Evolutionary conservation across 1,140 invertebrate genomes (phyloP).

Genomic region (Drosophila punjabiensis): DNA sequence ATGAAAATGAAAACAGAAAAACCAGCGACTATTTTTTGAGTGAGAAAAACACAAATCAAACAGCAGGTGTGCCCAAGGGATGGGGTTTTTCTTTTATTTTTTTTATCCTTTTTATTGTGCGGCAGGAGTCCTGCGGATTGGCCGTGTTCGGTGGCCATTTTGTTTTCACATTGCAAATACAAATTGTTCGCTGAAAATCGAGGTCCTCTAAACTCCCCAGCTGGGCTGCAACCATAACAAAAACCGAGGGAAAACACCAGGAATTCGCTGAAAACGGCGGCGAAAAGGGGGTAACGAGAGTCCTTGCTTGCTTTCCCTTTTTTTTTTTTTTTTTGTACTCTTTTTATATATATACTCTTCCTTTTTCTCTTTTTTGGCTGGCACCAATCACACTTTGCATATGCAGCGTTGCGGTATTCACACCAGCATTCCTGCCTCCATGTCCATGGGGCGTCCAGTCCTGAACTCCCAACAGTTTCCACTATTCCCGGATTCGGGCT

Average conservation of each 20-base stretch:
- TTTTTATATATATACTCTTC: slow-evolving; percentile 16
- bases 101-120: not conserved
- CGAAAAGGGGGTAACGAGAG: not conserved
- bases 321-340: slow-evolving; percentile 19
- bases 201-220: slow-evolving; percentile 43
- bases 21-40: slow-evolving; percentile 36
- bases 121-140: slow-evolving; percentile 19
- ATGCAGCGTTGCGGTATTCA: slow-evolving; percentile 63
- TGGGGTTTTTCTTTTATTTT: not conserved
- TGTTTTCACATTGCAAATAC: slow-evolving; percentile 79
- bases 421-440: slow-evolving; percentile 34
- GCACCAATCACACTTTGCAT: slow-evolving; percentile 66
- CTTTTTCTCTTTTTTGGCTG: slow-evolving; percentile 45
- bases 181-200: slow-evolving; percentile 67
- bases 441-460: slow-evolving; percentile 30
- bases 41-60: slow-evolving; percentile 73
- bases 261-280: slow-evolving; percentile 26
- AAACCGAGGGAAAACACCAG: slow-evolving; percentile 24
- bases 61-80: slow-evolving; percentile 64
- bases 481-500: slow-evolving; percentile 1
- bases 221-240: slow-evolving; percentile 16
- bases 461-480: not conserved
- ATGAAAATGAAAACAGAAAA: slow-evolving; percentile 41
- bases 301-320: slow-evolving; percentile 29
- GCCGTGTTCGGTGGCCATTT: slow-evolving; percentile 64